Conservation (phyloP, 2,797 vertebrate genomes). For the Otus scops region DNA sequence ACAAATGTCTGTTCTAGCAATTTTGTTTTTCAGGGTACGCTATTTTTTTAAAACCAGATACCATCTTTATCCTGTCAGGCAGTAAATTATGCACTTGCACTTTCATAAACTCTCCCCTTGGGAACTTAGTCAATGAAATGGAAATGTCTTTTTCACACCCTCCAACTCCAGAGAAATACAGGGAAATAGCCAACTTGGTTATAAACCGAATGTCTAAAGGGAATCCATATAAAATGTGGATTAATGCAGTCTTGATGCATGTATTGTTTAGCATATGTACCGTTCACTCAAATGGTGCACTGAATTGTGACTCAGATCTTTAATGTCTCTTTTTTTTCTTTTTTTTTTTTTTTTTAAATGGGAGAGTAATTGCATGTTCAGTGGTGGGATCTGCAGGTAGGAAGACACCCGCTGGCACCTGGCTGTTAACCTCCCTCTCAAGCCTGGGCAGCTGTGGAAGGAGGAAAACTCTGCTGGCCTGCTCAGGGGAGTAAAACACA, state of each 20-base stretch:
- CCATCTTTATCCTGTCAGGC: slow-evolving; percentile 61
- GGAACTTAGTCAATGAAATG: slow-evolving; percentile 64
- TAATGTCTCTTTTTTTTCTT: background rate
- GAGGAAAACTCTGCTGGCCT: background rate
- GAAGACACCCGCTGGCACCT: rapidly evolving
- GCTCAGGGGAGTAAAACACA: background rate
- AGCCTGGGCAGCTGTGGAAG: background rate
- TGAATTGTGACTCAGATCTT: background rate
- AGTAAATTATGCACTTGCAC: slow-evolving; percentile 68
- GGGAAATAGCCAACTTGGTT: slow-evolving; percentile 31
- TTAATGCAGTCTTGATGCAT: background rate
- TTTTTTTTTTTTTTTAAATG: background rate
- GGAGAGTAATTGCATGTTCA: background rate
- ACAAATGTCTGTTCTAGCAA: slow-evolving; percentile 54
- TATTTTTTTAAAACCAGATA: slow-evolving; percentile 49
- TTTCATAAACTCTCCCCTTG: slow-evolving; percentile 65
- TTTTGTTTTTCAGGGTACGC: slow-evolving; percentile 58
- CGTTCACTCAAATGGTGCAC: background rate
- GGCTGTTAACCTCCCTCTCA: background rate
- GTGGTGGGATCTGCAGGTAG: background rate
- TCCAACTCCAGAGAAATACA: slow-evolving; percentile 50
- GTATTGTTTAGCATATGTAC: background rate
- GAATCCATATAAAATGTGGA: slow-evolving; percentile 15
- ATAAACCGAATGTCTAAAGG: slow-evolving; percentile 17
- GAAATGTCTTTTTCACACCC: slow-evolving; percentile 68